Evolutionary conservation across 2,113 vertebrate species (phyloP), one percentile per base, ranked within the genome.

Genomic region (Crotophaga sulcirostris): DNA sequence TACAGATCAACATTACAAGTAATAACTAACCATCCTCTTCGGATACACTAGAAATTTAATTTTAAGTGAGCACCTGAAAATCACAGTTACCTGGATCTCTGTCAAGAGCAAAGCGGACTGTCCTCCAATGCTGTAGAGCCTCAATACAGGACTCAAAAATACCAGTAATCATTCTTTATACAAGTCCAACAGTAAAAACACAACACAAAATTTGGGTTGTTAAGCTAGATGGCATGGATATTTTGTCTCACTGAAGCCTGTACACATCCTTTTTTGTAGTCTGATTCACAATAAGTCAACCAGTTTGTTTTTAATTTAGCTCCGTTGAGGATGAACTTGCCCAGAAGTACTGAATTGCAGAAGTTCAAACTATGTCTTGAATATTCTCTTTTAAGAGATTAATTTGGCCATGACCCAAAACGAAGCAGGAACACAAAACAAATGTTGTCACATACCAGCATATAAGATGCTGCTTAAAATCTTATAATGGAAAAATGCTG

Each of bases 381-480:
- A 76, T 60, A 66, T 74, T 94, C 91, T 94, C 80, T 84, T 82
- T 79, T 19, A 84, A 56, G 23, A 93, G 42, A 84, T 81, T 86
- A 83, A 87, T 42, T 56, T 86, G 75, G 49, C 38, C 95, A 76
- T 77, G 38, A 47, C 26, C 38, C 15, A 28, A 87, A 90, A 58
- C 11, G 63, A 88, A 88, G 64, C 44, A 63, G 49, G 14, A 88
- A 51, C 52, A 84, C 80, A 84, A 91, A 88, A 42, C 59, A 54
- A 63, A 60, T 9, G 7, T 14, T 73, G 74, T 69, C 69, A 91
- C 45, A 62, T 55, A 74, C 13, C 36, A 85, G 40, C 1, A 1
- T 69, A 90, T 47, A 81, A 79, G 87, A 56, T 12, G 18, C 63
- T 92, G 47, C 64, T 75, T 63, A 51, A 93, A 91, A 88, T 75